Evolutionary conservation across 1,140 invertebrate species (phyloP).

Genomic region (Meteorus sp.): DNA sequence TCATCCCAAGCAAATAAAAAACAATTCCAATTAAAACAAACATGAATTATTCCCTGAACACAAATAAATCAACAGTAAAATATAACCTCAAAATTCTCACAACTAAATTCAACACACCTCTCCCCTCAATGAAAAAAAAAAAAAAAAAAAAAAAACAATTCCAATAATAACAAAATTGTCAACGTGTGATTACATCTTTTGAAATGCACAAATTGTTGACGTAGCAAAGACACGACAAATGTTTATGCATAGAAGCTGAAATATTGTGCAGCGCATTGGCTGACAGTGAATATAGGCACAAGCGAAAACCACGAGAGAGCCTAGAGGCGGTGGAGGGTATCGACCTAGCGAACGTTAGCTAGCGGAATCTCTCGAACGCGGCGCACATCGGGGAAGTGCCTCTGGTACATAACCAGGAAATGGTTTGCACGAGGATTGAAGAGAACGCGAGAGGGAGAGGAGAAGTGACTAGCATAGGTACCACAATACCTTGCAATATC

Average conservation of each 20-base stretch:
- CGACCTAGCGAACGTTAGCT: slow-evolving; percentile 22
- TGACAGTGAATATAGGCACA: slow-evolving; percentile 11
- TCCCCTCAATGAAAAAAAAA: no score
- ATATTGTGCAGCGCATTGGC: neutral
- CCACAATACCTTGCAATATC: slow-evolving; percentile 4
- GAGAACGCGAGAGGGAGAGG: neutral
- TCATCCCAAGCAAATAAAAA: no score
- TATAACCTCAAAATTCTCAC: neutral
- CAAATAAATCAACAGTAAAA: no score
- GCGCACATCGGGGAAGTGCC: neutral
- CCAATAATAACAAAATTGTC: no score
- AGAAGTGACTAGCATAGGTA: no score
- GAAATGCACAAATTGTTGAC: neutral
- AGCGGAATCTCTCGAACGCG: slow-evolving; percentile 20
- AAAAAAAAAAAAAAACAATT: no score
- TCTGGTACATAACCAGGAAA: slow-evolving; percentile 14
- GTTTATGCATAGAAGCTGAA: slow-evolving; percentile 11
- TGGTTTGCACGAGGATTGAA: neutral
- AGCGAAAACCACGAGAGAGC: slow-evolving; percentile 14
- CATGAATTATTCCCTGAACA: no score
- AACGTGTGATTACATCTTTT: no score
- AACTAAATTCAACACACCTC: neutral
- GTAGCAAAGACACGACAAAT: slow-evolving; percentile 1
- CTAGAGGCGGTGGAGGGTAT: slow-evolving; percentile 21
- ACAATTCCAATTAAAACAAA: no score